Base-by-base conservation (phyloP, 2,797 vertebrate species). In the Kryptolebias ocellatus region DNA sequence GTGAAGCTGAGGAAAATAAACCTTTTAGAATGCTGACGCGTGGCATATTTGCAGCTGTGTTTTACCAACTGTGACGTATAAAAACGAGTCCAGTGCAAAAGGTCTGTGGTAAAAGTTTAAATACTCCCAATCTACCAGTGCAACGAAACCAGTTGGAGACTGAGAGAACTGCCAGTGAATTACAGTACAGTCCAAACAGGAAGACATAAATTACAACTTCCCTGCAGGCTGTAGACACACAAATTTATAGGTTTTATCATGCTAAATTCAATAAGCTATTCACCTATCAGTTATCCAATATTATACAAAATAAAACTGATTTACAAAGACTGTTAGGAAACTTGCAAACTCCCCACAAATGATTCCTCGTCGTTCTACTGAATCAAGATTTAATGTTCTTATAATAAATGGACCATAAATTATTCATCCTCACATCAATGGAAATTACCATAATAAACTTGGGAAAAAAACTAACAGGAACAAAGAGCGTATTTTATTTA, bases 41-140 rank as follows among this genome's bases (percentile, higher is more conserved):
- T 37, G 47, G 50, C 18, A 52, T 31, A 54, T 58, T 67, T 53
- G 47, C 56, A 65, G 17, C 46, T 67, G 54, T 18, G 27, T 16
- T 62, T 62, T 55, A 67, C 51, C 53, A 28, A 42, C 65, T 62
- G 29, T 37, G 64, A 37, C 27, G 14, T 50, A 20, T 71, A 34
- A 49, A 61, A 63, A 50, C 34, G 39, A 34, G 18, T 53, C 47
- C n/a, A 42, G 20, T 1, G 31, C 44, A 46, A 27, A 0, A 4
- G 3, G 3, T 60, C 28, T 34, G 24, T 31, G 16, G n/a, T 49
- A n/a, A 10, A 15, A 29, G 47, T 60, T 50, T 34, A 60, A 49
- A 49, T 18, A 6, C 17, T 31, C n/a, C 10, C 18, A 37, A 15
- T 47, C 10, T 37, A 24, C 42, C 31, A 31, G 24, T 47, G 42